Conservation (phyloP, 2,113 vertebrate species). For the Hyperopisus bebe region DNA sequence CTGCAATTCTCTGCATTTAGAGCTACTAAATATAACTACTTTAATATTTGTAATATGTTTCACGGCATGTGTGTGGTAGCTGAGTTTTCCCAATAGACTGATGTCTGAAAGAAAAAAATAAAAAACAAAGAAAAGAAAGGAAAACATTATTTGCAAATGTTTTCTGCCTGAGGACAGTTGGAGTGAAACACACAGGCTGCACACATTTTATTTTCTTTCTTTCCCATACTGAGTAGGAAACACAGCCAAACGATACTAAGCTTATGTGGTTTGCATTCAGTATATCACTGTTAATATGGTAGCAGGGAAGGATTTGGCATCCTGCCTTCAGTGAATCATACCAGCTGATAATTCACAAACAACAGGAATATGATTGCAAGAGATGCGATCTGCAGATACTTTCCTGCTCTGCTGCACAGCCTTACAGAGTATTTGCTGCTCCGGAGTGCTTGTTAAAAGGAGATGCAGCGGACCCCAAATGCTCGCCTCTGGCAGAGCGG, state of each 20-base stretch:
- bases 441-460: constrained; percentile 21
- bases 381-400: neutral
- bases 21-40: neutral
- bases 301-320: neutral
- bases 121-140: neutral
- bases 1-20: neutral
- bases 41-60: neutral
- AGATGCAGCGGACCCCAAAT: neutral
- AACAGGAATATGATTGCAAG: neutral
- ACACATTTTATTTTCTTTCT: neutral
- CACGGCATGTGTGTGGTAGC: neutral
- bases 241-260: neutral
- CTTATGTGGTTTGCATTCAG: neutral
- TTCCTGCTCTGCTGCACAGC: neutral
- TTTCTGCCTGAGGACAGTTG: neutral
- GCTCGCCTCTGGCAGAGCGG: neutral
- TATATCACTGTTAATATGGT: neutral
- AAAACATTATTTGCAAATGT: neutral
- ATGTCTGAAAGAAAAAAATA: neutral
- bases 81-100: neutral
- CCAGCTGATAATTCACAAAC: constrained; percentile 6
- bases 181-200: neutral
- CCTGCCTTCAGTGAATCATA: neutral
- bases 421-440: neutral
- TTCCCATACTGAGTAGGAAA: neutral